Evolutionary conservation across 1,140 invertebrate genomes (phyloP).

Genomic region (Penaeus indicus): DNA sequence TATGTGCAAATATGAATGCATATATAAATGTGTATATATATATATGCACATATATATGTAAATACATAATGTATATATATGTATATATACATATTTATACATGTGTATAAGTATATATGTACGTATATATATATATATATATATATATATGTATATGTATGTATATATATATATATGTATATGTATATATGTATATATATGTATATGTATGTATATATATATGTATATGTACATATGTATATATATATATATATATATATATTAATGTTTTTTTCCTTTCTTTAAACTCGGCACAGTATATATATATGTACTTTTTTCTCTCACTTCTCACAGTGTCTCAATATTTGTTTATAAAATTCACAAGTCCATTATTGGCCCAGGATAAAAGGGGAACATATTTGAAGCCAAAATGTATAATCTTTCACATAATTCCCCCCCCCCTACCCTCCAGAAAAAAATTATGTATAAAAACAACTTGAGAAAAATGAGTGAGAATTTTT

Average conservation of each 20-base stretch:
- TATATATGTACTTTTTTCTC: too few species aligned
- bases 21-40: conserved; percentile 6
- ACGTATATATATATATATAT: conserved; percentile 8
- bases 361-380: too few species aligned
- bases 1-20: too few species aligned
- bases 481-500: too few species aligned
- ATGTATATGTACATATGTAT: neutral
- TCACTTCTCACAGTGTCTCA: too few species aligned
- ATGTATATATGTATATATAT: neutral
- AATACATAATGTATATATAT: conserved; percentile 34
- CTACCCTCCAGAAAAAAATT: too few species aligned
- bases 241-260: neutral
- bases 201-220: neutral
- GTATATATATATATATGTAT: conserved; percentile 3
- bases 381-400: too few species aligned
- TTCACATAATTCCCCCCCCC: too few species aligned
- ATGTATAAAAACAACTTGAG: too few species aligned
- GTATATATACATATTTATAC: conserved; percentile 29
- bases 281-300: too few species aligned
- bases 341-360: too few species aligned
- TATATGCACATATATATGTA: conserved; percentile 34
- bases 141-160: conserved; percentile 10
- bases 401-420: too few species aligned
- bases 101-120: conserved; percentile 8
- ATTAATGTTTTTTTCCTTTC: neutral